Conservation (phyloP, 2,797 vertebrate species). For the Cynodonichthys magdalenae region DNA sequence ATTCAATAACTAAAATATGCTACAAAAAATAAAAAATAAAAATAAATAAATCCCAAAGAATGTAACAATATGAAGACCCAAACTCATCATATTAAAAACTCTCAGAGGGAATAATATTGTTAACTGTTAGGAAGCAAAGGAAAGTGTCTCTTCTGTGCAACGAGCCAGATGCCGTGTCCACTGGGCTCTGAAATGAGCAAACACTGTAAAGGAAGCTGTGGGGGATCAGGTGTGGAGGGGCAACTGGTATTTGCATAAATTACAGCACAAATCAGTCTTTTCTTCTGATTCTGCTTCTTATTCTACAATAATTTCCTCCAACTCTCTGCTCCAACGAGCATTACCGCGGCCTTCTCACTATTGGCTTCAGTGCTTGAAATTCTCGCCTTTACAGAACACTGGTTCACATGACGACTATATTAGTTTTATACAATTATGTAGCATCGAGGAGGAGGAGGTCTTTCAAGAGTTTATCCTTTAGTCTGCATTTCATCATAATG, state of each 20-base stretch:
- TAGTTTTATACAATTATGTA: constrained; percentile 35
- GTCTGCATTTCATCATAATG: constrained; percentile 12
- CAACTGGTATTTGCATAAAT: constrained; percentile 52
- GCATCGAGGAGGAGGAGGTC: constrained; percentile 25
- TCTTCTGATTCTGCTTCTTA: constrained; percentile 7
- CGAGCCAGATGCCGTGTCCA: constrained; percentile 16
- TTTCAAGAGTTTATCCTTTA: constrained; percentile 31
- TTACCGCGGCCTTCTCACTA: constrained; percentile 26
- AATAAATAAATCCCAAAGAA: background rate
- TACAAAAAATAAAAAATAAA: too few species aligned
- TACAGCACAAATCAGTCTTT: constrained; percentile 29
- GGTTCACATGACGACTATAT: constrained; percentile 16
- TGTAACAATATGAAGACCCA: background rate
- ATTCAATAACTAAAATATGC: background rate
- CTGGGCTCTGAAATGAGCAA: constrained; percentile 46
- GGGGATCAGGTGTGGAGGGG: constrained; percentile 41
- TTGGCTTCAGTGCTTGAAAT: constrained; percentile 33
- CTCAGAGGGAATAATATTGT: constrained; percentile 21
- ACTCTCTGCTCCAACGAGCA: constrained; percentile 7
- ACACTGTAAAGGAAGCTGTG: constrained; percentile 16
- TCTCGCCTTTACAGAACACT: constrained; percentile 9
- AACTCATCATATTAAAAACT: constrained; percentile 20
- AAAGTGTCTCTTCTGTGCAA: constrained; percentile 20
- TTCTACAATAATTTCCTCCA: constrained; percentile 38
- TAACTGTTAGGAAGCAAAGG: constrained; percentile 23